Evolutionary conservation across 2,797 vertebrate species (phyloP).

Genomic region (Anguilla anguilla): DNA sequence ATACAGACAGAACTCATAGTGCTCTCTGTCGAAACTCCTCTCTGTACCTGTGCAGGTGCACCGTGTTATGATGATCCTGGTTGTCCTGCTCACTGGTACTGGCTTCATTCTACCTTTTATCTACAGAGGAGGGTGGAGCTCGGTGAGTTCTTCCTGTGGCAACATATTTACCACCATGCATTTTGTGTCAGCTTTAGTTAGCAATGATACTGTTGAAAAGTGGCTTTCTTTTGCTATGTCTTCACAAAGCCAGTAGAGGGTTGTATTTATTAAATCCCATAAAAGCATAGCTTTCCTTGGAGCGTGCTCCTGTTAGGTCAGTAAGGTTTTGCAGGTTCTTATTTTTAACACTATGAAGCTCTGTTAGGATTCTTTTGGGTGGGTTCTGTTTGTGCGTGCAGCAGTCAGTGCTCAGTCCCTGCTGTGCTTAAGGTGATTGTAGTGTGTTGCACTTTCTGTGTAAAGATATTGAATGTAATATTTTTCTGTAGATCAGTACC

Average conservation of each 20-base stretch:
- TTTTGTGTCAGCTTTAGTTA: not conserved
- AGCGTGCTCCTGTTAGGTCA: not conserved
- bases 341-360: not conserved
- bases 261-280: slow-evolving; percentile 6
- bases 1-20: too few species aligned
- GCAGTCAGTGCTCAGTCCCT: too few species aligned
- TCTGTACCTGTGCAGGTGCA: slow-evolving; percentile 70
- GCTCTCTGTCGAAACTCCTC: not conserved
- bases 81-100: slow-evolving; percentile 69
- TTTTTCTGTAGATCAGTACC: too few species aligned
- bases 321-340: not conserved
- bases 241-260: slow-evolving; percentile 41
- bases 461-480: too few species aligned
- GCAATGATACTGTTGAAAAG: not conserved
- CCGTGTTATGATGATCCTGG: slow-evolving; percentile 74
- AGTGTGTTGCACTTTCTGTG: too few species aligned
- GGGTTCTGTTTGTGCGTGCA: too few species aligned
- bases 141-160: slow-evolving; percentile 59
- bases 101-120: slow-evolving; percentile 82
- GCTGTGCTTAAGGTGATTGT: too few species aligned
- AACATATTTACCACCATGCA: not conserved
- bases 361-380: not conserved
- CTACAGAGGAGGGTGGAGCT: slow-evolving; percentile 82
- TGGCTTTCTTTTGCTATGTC: not conserved
- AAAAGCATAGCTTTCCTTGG: not conserved